A percentile compares a stretch with the other conserved stretches of the same genome.
Evolutionary conservation across 2,113 vertebrate species (phyloP).

Genomic region (Hystrix brachyura): DNA sequence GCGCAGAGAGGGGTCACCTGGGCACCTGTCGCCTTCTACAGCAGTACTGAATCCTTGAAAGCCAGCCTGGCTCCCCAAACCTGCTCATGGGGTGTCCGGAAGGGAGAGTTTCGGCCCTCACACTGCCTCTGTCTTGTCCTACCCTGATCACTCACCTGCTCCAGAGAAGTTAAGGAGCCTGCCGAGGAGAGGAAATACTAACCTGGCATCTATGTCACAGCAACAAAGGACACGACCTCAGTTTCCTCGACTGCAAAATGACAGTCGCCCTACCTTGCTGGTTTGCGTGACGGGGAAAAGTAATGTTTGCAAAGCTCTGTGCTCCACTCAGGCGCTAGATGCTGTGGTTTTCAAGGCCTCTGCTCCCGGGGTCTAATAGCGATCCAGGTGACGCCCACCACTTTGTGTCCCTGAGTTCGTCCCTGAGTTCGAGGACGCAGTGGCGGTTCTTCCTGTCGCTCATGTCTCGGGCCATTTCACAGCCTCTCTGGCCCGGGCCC

Average conservation of each 20-base stretch:
- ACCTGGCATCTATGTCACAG: not conserved
- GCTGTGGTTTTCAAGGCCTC: not conserved
- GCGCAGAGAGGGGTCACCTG: not conserved
- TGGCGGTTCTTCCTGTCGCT: not conserved
- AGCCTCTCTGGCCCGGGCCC: not conserved
- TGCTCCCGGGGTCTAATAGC: not conserved
- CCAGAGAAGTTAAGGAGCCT: not conserved
- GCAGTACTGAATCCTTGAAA: not conserved
- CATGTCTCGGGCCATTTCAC: not conserved
- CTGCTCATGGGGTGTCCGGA: not conserved
- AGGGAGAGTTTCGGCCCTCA: not conserved
- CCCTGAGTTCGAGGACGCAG: not conserved
- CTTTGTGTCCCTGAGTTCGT: not conserved
- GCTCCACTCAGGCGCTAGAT: not conserved
- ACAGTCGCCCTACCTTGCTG: not conserved
- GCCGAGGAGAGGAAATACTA: not conserved
- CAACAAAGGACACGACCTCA: not conserved
- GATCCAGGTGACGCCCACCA: not conserved
- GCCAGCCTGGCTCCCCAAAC: not conserved
- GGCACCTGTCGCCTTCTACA: conserved; percentile 20
- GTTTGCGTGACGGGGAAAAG: not conserved
- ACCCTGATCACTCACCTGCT: not conserved
- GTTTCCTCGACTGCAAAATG: conserved; percentile 21
- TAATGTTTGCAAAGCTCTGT: not conserved
- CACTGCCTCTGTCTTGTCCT: not conserved